Conservation (phyloP, 2,888 invertebrate genomes). For the Tipula helvola region DNA sequence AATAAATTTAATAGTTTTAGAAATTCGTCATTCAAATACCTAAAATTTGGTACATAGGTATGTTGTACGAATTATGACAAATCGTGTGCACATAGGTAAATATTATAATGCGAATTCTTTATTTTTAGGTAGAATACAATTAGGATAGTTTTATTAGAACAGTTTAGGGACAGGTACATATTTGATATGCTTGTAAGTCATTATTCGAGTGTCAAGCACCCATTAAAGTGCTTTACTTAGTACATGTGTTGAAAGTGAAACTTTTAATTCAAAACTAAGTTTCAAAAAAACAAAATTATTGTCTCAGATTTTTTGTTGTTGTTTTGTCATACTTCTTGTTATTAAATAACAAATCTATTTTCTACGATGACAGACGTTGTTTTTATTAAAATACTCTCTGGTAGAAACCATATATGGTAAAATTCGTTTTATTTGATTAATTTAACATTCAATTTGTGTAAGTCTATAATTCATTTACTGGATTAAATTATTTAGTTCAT, state of each 20-base stretch:
- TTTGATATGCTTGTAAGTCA: too few relatives aligned
- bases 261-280: not conserved
- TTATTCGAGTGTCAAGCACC: too few relatives aligned
- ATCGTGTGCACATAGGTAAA: too few relatives aligned
- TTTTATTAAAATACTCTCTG: not conserved
- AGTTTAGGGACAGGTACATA: too few relatives aligned
- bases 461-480: not conserved
- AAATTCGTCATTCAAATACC: too few relatives aligned
- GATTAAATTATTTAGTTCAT: not conserved
- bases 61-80: too few relatives aligned
- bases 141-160: too few relatives aligned
- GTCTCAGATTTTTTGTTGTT: not conserved
- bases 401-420: not conserved
- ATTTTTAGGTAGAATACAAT: too few relatives aligned
- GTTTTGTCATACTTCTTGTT: not conserved
- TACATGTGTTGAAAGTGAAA: not conserved
- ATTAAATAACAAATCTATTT: not conserved
- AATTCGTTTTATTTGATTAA: not conserved
- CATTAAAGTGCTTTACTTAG: too few relatives aligned
- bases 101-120: too few relatives aligned
- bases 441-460: not conserved
- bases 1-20: too few relatives aligned
- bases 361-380: not conserved
- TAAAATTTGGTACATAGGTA: too few relatives aligned
- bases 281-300: not conserved